Conservation (phyloP, 2,797 vertebrate genomes). For the Triplophysa yarkandensis region DNA sequence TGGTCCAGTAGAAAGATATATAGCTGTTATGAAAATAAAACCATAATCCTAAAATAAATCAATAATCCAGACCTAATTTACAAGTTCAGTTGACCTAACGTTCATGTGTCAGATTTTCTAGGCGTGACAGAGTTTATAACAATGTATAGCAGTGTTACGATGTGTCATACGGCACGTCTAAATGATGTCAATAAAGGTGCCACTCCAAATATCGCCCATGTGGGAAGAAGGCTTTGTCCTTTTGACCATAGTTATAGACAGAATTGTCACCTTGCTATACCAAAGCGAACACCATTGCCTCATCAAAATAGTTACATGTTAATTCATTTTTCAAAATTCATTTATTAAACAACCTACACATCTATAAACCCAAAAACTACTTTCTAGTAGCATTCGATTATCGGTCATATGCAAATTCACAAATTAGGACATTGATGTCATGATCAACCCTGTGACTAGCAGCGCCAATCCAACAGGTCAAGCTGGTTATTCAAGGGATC, state of each 20-base stretch:
- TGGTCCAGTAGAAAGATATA: background rate
- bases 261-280: background rate
- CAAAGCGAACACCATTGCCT: background rate
- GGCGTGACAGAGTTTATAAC: background rate
- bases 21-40: background rate
- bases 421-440: too few species aligned
- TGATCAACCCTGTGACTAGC: background rate
- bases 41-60: background rate
- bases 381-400: background rate
- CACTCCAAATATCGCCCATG: background rate
- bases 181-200: constrained; percentile 56
- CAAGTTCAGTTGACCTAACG: background rate
- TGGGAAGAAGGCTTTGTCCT: constrained; percentile 32
- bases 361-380: background rate
- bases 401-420: background rate
- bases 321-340: background rate
- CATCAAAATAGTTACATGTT: constrained; percentile 3
- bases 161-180: background rate
- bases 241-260: constrained; percentile 14
- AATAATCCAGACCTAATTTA: background rate
- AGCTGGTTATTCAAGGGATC: background rate
- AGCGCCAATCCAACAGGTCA: background rate
- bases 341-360: constrained; percentile 1
- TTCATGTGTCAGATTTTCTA: background rate
- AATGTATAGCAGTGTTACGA: background rate